phyloP scores from a whole-genome alignment of 2,888 invertebrate species.

The Ceratothoa steindachneri region DNA sequence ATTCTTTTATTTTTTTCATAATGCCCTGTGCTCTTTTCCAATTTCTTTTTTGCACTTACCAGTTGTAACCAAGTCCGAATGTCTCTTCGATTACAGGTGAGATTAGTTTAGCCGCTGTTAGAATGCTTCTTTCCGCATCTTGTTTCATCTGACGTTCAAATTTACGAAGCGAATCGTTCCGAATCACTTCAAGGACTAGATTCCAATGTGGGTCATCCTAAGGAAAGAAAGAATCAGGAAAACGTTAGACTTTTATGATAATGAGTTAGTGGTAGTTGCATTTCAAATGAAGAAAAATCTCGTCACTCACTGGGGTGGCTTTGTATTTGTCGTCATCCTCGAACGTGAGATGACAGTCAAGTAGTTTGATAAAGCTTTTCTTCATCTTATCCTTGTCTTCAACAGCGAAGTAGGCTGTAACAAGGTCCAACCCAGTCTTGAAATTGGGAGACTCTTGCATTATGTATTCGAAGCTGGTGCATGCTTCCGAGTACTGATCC shows the following conservation, averaged over 20 bases:
- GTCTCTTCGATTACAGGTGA: constrained; percentile 63
- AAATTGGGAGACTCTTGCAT: constrained; percentile 93
- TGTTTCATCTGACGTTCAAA: constrained; percentile 67
- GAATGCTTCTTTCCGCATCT: constrained; percentile 74
- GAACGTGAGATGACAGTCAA: constrained; percentile 75
- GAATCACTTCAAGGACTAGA: constrained; percentile 67
- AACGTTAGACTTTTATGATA: too few species aligned
- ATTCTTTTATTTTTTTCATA: background rate
- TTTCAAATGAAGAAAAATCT: too few species aligned
- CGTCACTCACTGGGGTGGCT: constrained; percentile 51
- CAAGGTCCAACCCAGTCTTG: constrained; percentile 79
- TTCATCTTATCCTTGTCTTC: constrained; percentile 91
- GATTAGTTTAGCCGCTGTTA: constrained; percentile 82
- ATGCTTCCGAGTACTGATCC: constrained; percentile 94
- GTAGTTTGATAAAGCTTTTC: constrained; percentile 79
- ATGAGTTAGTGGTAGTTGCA: too few species aligned
- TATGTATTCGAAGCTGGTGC: constrained; percentile 93
- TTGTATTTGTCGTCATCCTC: constrained; percentile 72
- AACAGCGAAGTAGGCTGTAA: constrained; percentile 81
- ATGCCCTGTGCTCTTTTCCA: constrained; percentile 77
- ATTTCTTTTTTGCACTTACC: constrained; percentile 50
- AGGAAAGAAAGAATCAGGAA: too few species aligned
- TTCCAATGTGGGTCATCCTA: constrained; percentile 61
- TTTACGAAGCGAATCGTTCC: constrained; percentile 69
- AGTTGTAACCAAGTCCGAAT: constrained; percentile 48